Conservation (phyloP, 1,140 invertebrate genomes). For the Diuraphis noxia region DNA sequence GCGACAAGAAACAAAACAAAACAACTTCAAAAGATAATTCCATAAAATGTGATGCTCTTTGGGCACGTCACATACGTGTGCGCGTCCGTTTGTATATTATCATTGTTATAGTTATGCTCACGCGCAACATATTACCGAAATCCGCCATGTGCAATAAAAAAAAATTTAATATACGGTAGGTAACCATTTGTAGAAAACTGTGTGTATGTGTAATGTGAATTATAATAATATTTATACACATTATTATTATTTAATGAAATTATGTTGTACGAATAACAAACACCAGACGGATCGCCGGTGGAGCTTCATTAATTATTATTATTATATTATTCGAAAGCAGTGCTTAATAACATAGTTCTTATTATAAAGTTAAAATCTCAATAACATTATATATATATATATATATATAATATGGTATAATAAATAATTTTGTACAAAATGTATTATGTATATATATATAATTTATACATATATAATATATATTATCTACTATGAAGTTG, state of each 20-base stretch:
- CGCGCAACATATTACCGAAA: neutral
- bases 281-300: neutral
- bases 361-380: neutral
- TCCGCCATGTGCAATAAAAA: neutral
- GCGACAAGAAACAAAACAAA: neutral
- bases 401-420: constrained; percentile 35
- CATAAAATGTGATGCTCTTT: neutral
- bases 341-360: constrained; percentile 43
- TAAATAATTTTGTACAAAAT: constrained; percentile 52
- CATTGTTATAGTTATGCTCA: neutral
- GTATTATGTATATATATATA: constrained; percentile 53
- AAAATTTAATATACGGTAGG: neutral
- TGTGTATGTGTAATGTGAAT: neutral
- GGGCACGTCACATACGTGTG: neutral
- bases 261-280: neutral
- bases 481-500: constrained; percentile 43
- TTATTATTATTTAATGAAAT: neutral
- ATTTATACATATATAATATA: constrained; percentile 52
- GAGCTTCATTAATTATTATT: constrained; percentile 23
- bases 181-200: neutral
- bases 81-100: neutral
- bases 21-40: neutral
- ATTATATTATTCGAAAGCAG: constrained; percentile 29
- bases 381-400: constrained; percentile 11
- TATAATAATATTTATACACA: neutral